These are phyloP conservation scores for Orthochromis indermauri DNA, from an alignment of 2,113 vertebrate species.

Conservation along the genomic window DNA sequence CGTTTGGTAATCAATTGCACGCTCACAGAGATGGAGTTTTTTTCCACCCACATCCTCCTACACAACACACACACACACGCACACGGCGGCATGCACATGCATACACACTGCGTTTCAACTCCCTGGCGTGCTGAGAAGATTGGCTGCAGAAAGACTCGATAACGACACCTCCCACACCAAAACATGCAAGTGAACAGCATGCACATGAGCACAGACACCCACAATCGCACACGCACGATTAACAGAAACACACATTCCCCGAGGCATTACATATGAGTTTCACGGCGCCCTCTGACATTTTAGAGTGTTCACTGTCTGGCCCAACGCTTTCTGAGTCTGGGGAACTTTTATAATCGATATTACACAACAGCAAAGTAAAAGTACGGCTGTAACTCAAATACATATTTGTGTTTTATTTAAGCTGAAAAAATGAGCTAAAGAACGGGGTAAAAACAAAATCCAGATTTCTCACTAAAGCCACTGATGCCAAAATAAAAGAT, in stretches of 20 bases:
- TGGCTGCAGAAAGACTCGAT: constrained; percentile 54
- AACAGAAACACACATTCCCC: neutral
- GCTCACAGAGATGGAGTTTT: constrained; percentile 35
- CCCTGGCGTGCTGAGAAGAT: constrained; percentile 39
- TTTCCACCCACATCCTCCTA: constrained; percentile 57
- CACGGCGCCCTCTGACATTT: constrained; percentile 1
- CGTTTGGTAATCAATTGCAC: constrained; percentile 31
- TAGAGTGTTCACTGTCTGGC: neutral
- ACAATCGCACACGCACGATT: neutral
- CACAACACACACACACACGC: constrained; percentile 27
- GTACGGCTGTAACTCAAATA: neutral
- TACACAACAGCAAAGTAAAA: neutral
- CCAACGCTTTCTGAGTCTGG: neutral
- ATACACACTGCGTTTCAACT: neutral
- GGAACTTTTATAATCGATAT: neutral
- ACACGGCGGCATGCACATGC: neutral
- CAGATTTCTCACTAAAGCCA: neutral
- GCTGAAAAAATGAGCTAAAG: neutral
- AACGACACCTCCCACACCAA: constrained; percentile 64
- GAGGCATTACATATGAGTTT: neutral
- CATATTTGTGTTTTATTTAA: neutral
- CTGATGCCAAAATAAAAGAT: neutral
- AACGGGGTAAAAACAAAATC: neutral
- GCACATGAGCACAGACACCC: constrained; percentile 18
- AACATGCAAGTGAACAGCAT: constrained; percentile 55